A percentile compares a stretch with the other conserved stretches of the same genome.
Conservation (phyloP, 2,888 invertebrate genomes). For the Actias luna region DNA sequence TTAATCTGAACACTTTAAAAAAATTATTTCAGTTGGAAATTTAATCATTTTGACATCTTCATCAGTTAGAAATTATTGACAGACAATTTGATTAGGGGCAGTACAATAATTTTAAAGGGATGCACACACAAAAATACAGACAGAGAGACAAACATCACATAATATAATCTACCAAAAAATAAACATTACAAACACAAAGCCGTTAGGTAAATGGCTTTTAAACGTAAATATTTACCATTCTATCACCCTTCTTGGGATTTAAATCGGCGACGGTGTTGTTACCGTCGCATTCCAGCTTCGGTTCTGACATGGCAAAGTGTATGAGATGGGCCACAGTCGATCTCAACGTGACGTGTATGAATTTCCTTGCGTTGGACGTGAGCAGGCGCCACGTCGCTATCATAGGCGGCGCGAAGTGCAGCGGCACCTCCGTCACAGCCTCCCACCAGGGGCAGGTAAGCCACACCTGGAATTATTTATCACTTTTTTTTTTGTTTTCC, state of each 20-base stretch:
- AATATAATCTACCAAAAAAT: no score
- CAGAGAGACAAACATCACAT: no score
- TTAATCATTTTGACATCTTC: no score
- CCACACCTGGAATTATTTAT: conserved; percentile 76
- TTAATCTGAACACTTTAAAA: no score
- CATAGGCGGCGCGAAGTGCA: conserved; percentile 93
- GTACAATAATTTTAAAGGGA: no score
- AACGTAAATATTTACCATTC: conserved; percentile 68
- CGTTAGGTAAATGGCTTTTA: background rate
- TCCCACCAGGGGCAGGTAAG: conserved; percentile 90
- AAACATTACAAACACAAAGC: background rate
- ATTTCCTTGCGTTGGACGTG: conserved; percentile 92
- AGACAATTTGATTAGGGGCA: no score
- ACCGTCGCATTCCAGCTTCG: conserved; percentile 81
- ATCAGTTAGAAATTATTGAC: no score
- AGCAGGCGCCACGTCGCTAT: conserved; percentile 90
- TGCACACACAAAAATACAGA: no score
- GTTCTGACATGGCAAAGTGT: conserved; percentile 72
- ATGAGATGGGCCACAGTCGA: conserved; percentile 83
- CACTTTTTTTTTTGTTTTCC: no score
- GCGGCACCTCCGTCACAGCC: conserved; percentile 86
- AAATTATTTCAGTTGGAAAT: no score
- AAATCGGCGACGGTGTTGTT: conserved; percentile 84
- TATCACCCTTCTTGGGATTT: conserved; percentile 83
- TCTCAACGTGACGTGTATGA: conserved; percentile 88